Evolutionary conservation across 2,113 vertebrate species (phyloP).

Genomic region (Barnardius zonarius): DNA sequence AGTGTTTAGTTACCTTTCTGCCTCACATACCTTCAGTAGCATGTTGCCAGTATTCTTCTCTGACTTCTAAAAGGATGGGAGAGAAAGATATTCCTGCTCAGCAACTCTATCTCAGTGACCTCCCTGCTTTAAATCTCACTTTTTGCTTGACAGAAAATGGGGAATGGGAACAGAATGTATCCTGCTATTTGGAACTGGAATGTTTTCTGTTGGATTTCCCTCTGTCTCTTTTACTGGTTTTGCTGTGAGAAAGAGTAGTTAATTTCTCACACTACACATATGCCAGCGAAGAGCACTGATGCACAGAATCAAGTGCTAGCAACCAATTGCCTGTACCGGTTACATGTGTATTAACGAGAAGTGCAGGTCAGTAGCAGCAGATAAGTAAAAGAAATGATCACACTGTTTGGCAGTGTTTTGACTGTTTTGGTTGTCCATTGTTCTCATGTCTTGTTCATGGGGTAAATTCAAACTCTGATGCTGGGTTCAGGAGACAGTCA

Average conservation of each 20-base stretch:
- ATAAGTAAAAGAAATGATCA: background rate
- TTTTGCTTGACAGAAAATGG: background rate
- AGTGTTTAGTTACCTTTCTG: background rate
- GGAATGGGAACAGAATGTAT: background rate
- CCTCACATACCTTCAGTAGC: background rate
- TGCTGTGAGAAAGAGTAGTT: background rate
- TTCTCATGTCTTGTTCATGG: background rate
- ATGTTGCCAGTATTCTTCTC: background rate
- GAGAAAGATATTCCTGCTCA: background rate
- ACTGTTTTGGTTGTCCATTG: background rate
- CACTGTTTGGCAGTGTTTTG: no score
- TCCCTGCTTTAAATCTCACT: background rate
- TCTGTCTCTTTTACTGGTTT: background rate
- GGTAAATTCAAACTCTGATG: background rate
- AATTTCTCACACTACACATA: background rate
- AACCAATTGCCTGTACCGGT: background rate
- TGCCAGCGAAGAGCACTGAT: background rate
- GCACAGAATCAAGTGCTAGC: background rate
- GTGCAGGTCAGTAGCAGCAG: background rate
- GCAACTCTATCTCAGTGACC: background rate
- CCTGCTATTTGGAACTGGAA: background rate
- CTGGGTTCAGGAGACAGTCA: background rate
- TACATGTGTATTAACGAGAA: background rate
- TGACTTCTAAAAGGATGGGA: background rate
- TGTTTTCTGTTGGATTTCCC: background rate